Percentiles rank a stretch among this genome's conserved stretches.
Conservation (phyloP, 2,113 vertebrate genomes). For the Silurus glanis region DNA sequence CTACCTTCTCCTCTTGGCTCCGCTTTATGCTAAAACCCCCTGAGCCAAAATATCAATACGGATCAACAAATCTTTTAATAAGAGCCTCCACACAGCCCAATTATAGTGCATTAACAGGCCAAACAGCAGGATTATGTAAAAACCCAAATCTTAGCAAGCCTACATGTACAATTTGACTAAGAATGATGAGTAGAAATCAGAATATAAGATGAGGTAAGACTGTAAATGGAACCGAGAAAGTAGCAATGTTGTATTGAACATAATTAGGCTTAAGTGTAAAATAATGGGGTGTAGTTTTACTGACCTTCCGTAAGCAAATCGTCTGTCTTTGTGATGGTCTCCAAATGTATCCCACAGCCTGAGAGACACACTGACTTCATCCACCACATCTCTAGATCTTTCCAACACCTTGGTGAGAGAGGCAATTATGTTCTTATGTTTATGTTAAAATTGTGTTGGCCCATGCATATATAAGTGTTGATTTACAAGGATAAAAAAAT, state of each 20-base stretch:
- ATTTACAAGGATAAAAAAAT: not conserved
- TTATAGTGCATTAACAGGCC: constrained; percentile 46
- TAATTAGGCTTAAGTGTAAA: not conserved
- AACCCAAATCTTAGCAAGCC: constrained; percentile 49
- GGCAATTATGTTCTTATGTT: not conserved
- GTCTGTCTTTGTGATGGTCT: constrained; percentile 85
- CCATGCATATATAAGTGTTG: not conserved
- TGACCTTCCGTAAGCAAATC: constrained; percentile 83
- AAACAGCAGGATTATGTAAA: constrained; percentile 55
- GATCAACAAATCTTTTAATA: constrained; percentile 46
- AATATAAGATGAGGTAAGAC: constrained; percentile 20
- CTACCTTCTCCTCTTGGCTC: not conserved
- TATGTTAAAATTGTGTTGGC: not conserved
- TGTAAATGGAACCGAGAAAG: not conserved
- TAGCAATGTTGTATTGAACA: not conserved
- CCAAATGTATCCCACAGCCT: constrained; percentile 84
- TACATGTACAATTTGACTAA: constrained; percentile 29
- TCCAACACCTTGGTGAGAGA: constrained; percentile 73
- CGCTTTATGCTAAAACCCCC: constrained; percentile 7
- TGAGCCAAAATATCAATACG: constrained; percentile 37
- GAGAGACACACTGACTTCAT: constrained; percentile 82
- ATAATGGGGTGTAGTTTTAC: constrained; percentile 32
- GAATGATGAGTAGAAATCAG: not conserved
- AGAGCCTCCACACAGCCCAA: constrained; percentile 38
- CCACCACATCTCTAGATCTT: constrained; percentile 82